Base-by-base conservation (phyloP, 2,888 invertebrate species). In the Nasonovia ribisnigri region DNA sequence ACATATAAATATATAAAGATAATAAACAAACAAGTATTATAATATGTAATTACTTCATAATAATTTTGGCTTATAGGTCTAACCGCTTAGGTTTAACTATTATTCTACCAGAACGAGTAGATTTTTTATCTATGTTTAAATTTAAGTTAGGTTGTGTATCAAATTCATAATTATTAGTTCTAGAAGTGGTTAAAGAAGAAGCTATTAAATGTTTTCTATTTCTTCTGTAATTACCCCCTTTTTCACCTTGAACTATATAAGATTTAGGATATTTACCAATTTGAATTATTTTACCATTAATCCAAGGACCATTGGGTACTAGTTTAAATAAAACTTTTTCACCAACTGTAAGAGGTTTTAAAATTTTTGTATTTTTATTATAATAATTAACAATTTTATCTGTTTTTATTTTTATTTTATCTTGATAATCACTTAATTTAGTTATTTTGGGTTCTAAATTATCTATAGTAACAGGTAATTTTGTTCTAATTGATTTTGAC, bases 251-350 rank as follows among this genome's bases (percentile, higher is more conserved):
- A 67, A 90, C 24, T 48, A 90, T 48, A 48, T 90, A 90, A n/a
- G 90, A 77, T 90, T 57, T 77, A 77, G 60, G 90, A 77, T n/a
- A 90, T 90, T 67, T n/a, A 90, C 48, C 48, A 90, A 90, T 77
- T 24, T 90, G n/a, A 90, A 77, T 67, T 2, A 77, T 48, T 67
- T 90, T 90, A 67, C 90, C 90, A 16, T 90, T 67, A 24, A 90
- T 46, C 67, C 90, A 90, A 24, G 36, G 67, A 67, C 67, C 60
- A 90, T 48, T 77, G n/a, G 77, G 48, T 48, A 90, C 48, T 77
- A 77, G n/a, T 16, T 77, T 90, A 88, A 88, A 88, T 88, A 54
- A 88, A 54, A 88, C 51, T 36, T 54, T 88, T 54, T 51, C 57
- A 57, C 26, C 88, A 26, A 88, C 42, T 29, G 42, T 26, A 57